Base-by-base conservation (phyloP, 64 coral and sea anemone genomes). In the Hydrozoanthus tunicans region DNA sequence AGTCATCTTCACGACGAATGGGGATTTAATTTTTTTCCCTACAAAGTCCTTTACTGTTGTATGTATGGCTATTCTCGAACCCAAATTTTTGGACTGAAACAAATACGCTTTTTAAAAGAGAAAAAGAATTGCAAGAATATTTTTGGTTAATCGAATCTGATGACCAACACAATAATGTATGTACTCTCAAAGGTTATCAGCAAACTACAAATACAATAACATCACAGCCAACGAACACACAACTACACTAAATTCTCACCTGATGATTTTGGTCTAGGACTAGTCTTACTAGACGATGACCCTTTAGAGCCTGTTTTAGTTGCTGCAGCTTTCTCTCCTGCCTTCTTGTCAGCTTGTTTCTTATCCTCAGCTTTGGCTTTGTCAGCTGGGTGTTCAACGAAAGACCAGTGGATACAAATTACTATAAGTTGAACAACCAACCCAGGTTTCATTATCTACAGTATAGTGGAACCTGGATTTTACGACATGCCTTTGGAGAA, bases 251-350 rank as follows among this genome's bases (percentile, higher is more conserved):
- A 43, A 43, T 43, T 43, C 83, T 5, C 54, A 86, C 83, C 83
- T 86, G 83, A 58, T 58, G 83, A 15, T 71, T 71, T 70, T 27
- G 83, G n/a, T 59, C 67, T 58, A 26, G 83, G 84, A 75, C 84
- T 88, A 88, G 69, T 74, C 69, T 88, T 88, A 88, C 69, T 88
- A 58, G 84, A 61, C 43, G 84, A 73, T 7, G 83, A 88, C 0
- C 5, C 84, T 88, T 88, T 88, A 17, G 84, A 74, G 3, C 68
- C 51, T 17, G 84, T 59, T 51, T 20, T 88, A 5, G 55, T 52
- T 12, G 17, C 84, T 88, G 84, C 1, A 4, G 84, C 23, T 70
- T 88, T 88, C 5, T 73, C 84, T 74, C 68, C 69, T 3, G 84
- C 24, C 56, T 88, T 88, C 54, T 88, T 88, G 17, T 73, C 68